Conservation (phyloP, 2,888 invertebrate genomes). For the Drosophila incognita region DNA sequence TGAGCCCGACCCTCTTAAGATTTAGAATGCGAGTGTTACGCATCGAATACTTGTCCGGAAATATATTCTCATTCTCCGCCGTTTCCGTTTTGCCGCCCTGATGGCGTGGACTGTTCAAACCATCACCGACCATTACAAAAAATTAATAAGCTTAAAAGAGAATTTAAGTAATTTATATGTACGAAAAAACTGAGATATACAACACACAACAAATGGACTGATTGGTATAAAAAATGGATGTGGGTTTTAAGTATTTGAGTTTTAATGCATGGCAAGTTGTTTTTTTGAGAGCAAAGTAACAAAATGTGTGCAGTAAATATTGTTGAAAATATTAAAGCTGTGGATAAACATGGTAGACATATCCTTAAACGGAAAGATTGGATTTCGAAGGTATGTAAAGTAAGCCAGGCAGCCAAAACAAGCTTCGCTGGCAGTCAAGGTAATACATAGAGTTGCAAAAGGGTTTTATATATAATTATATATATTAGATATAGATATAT, state of each 20-base stretch:
- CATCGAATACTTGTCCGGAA: constrained; percentile 67
- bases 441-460: neutral
- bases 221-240: neutral
- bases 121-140: constrained; percentile 56
- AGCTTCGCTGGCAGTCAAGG: neutral
- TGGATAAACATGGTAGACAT: neutral
- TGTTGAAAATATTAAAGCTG: neutral
- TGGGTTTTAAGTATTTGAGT: neutral
- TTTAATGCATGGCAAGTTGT: neutral
- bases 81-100: constrained; percentile 42
- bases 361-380: neutral
- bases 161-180: neutral
- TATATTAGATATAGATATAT: no score
- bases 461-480: neutral
- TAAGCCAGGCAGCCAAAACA: neutral
- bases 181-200: neutral
- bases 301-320: neutral
- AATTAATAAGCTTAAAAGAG: neutral
- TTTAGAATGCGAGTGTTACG: constrained; percentile 46
- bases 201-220: neutral
- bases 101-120: constrained; percentile 60
- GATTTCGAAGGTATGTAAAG: neutral
- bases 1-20: constrained; percentile 24
- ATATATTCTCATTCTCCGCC: neutral
- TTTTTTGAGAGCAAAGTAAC: neutral